Percentiles rank a stretch among this genome's conserved stretches.
phyloP scores from a whole-genome alignment of 2,113 vertebrate species.

The Panthera leo region DNA sequence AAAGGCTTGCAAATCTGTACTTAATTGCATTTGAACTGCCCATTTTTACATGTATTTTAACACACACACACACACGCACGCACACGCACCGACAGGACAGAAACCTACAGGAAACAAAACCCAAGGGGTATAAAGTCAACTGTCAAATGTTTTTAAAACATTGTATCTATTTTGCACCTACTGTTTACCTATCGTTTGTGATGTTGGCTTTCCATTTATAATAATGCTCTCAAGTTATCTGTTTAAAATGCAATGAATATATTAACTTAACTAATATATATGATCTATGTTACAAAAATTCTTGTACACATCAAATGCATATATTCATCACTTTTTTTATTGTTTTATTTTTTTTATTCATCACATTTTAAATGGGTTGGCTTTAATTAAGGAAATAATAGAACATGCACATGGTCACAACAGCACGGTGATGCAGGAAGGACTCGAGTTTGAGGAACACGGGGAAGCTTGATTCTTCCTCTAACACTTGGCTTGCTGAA shows the following conservation, averaged over 20 bases:
- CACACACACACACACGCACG: neutral
- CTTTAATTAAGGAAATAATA: conserved; percentile 8
- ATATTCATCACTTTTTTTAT: neutral
- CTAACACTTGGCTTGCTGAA: neutral
- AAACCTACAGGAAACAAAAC: neutral
- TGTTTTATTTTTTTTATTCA: neutral
- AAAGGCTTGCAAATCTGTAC: conserved; percentile 65
- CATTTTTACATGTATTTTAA: conserved; percentile 51
- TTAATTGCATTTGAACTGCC: conserved; percentile 56
- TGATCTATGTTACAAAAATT: neutral
- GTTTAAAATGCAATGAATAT: neutral
- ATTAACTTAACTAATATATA: neutral
- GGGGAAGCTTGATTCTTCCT: neutral
- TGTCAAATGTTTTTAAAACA: neutral
- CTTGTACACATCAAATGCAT: neutral
- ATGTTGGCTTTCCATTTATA: conserved; percentile 33
- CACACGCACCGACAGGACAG: neutral
- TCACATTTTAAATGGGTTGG: neutral
- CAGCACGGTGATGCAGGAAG: neutral
- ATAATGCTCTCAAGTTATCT: neutral
- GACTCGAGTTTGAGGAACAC: neutral
- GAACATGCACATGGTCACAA: neutral
- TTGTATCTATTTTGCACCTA: neutral
- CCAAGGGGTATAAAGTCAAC: neutral
- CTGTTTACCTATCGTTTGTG: neutral